Conservation (phyloP, 2,797 vertebrate genomes). For the Carduelis carduelis region DNA sequence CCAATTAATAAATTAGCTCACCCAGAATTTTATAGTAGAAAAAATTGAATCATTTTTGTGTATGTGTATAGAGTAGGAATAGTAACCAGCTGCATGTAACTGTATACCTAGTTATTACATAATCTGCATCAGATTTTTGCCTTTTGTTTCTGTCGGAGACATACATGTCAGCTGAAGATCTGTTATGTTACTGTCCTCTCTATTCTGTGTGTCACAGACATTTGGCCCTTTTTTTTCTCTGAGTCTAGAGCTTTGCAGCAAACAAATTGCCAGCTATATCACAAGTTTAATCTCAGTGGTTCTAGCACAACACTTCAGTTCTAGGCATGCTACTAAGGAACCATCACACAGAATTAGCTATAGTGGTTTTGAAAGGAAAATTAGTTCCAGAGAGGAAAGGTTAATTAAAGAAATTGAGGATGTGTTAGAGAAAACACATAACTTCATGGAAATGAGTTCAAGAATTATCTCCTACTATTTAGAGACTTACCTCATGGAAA, state of each 20-base stretch:
- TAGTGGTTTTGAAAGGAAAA: background rate
- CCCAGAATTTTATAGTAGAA: background rate
- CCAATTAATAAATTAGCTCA: slow-evolving; percentile 28
- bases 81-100: background rate
- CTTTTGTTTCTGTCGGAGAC: background rate
- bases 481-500: background rate
- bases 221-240: background rate
- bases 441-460: background rate
- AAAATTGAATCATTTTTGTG: background rate
- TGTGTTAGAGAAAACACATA: background rate
- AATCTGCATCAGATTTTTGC: background rate
- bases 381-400: background rate
- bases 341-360: background rate
- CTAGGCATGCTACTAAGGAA: background rate
- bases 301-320: background rate
- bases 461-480: background rate
- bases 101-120: background rate
- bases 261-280: background rate
- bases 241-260: background rate
- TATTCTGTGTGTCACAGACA: background rate
- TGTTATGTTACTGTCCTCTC: background rate
- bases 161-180: background rate
- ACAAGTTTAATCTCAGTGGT: background rate
- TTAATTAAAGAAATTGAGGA: background rate
- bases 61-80: background rate